Base-by-base conservation (phyloP, 1,140 invertebrate species). In the Manduca sexta region DNA sequence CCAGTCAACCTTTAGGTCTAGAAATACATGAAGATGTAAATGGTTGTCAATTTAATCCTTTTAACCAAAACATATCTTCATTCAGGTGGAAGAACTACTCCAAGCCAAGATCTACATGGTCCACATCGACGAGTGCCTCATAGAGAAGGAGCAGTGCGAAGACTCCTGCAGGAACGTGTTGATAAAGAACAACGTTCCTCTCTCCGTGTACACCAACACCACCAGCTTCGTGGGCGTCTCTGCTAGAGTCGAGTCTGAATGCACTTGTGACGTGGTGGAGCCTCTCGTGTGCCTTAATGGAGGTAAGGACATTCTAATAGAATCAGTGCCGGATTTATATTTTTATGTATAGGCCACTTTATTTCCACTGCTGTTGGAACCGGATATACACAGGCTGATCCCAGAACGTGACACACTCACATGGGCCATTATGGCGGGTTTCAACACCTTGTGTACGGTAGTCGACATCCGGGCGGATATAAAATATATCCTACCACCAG, bases 151-250 rank as follows among this genome's bases (percentile, higher is more conserved):
- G n/a, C 88, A 90, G 43, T 93, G 92, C 56, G 90, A 93, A 49
- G 79, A 88, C 33, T 92, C 93, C 1, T 96, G 94, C 59, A 88
- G 89, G 1, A 95, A 93, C 60, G 86, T 88, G 13, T 78, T 96
- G 42, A 90, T 91, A 53, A 92, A 92, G 55, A 91, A 88, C 40
- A 89, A 90, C 1, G 88, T 90, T n/a, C 93, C 94, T 0, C 90
- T 92, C 29, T 86, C 91, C 3, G 93, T 98, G 1, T 97, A 93
- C 64, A 95, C 96, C 0, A 98, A 98, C 68, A 92, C 90, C 1
- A 95, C 93, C 1, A 95, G 95, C 3, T 96, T 97, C 69, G 93
- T 97, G 5, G 95, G 96, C 0, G 93, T 98, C 0, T 90, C 91
- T 39, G 94, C 95, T 0, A 88, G 92, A 1, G 90, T 96, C 0